Percentiles rank a stretch among this genome's conserved stretches.
Conservation (phyloP, 2,888 invertebrate genomes). For the Hoplodrina blanda region DNA sequence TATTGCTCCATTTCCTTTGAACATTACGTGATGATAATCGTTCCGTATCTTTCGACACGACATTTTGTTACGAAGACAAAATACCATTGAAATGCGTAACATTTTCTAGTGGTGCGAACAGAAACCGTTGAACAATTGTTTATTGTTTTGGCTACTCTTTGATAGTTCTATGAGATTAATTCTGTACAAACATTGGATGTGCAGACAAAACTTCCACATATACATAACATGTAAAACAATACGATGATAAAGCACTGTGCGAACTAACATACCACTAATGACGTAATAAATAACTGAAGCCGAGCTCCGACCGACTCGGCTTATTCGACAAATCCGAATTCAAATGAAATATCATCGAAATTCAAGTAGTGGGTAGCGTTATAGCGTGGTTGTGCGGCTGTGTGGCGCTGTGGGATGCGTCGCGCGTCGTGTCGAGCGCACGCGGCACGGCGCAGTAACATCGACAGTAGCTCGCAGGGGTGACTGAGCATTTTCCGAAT, state of each 20-base stretch:
- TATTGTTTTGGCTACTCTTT: slow-evolving; percentile 33
- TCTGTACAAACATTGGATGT: slow-evolving; percentile 46
- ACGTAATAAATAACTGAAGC: slow-evolving; percentile 61
- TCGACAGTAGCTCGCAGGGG: slow-evolving; percentile 72
- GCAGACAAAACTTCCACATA: slow-evolving; percentile 44
- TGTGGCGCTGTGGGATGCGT: slow-evolving; percentile 5
- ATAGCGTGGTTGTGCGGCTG: slow-evolving; percentile 3
- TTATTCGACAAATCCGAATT: slow-evolving; percentile 62
- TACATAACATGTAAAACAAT: slow-evolving; percentile 52
- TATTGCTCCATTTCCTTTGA: slow-evolving; percentile 56
- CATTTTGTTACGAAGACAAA: slow-evolving; percentile 48
- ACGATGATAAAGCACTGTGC: slow-evolving; percentile 49
- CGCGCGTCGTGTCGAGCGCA: slow-evolving; percentile 38
- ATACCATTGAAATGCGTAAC: slow-evolving; percentile 44
- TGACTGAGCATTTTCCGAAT: slow-evolving; percentile 78
- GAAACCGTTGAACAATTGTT: slow-evolving; percentile 26
- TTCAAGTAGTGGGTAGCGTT: slow-evolving; percentile 41
- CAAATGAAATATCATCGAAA: slow-evolving; percentile 62
- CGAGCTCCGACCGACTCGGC: slow-evolving; percentile 37
- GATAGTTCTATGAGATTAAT: slow-evolving; percentile 26
- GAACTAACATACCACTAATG: slow-evolving; percentile 60
- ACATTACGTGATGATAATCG: slow-evolving; percentile 54
- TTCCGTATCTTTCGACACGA: slow-evolving; percentile 40
- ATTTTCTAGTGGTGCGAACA: slow-evolving; percentile 21
- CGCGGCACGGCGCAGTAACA: slow-evolving; percentile 52